Conservation (phyloP, 2,113 vertebrate genomes). For the Pachycephala philippinensis region DNA sequence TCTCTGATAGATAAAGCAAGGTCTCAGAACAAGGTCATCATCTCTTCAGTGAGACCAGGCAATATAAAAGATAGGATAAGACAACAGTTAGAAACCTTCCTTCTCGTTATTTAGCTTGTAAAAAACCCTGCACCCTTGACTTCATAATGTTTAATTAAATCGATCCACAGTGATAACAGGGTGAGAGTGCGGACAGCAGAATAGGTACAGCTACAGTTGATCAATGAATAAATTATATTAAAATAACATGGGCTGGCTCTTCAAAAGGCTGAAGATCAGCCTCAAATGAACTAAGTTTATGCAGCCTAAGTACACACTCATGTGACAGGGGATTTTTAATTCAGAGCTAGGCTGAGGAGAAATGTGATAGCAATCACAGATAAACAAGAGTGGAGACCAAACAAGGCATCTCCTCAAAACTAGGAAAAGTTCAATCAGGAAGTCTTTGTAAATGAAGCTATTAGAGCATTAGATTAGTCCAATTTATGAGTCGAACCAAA, state of each 20-base stretch:
- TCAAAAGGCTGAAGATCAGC: background rate
- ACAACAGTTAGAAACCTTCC: background rate
- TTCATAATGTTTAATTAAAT: background rate
- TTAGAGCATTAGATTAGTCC: background rate
- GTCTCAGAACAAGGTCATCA: background rate
- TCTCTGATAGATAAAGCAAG: background rate
- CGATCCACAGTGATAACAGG: background rate
- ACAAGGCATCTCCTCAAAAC: background rate
- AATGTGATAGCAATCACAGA: background rate
- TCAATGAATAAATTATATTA: background rate
- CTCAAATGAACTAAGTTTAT: background rate
- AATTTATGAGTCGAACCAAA: background rate
- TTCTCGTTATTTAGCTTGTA: background rate
- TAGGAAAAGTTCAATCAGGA: background rate
- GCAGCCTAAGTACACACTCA: background rate
- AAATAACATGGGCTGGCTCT: background rate
- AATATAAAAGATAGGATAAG: background rate
- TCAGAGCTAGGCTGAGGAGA: background rate
- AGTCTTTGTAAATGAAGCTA: background rate
- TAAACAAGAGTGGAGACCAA: background rate
- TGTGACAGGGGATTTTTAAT: background rate
- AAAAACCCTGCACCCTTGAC: background rate
- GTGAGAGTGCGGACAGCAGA: background rate
- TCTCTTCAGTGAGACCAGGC: background rate
- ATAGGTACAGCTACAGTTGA: background rate